Percentiles rank a stretch among this genome's conserved stretches.
Conservation (phyloP, 2,113 vertebrate genomes). For the Rhineura floridana region DNA sequence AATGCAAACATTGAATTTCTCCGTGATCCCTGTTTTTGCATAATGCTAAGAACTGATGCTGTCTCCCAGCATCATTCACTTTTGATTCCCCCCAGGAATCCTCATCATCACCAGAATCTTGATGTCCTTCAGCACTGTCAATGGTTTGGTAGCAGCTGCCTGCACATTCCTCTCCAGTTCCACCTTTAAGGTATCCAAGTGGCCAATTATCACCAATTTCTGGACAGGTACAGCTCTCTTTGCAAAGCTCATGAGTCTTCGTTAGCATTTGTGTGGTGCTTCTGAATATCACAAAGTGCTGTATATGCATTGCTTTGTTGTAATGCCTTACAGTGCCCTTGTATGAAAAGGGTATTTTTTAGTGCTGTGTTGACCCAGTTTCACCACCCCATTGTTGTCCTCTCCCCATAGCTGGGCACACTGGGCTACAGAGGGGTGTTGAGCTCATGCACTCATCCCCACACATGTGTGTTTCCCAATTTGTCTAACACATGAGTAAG, state of each 20-base stretch:
- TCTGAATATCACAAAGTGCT: neutral
- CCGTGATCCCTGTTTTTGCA: neutral
- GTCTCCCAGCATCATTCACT: too few species aligned
- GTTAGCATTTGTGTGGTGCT: neutral
- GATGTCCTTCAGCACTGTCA: neutral
- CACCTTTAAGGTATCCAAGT: neutral
- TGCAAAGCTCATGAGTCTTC: neutral
- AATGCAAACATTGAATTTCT: too few species aligned
- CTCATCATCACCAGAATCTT: neutral
- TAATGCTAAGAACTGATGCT: neutral
- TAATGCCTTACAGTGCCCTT: neutral
- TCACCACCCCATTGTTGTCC: neutral
- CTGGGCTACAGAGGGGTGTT: too few species aligned
- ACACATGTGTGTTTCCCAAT: too few species aligned
- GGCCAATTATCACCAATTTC: neutral
- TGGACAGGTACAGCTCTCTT: slow-evolving; percentile 3
- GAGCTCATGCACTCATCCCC: too few species aligned
- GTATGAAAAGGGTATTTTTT: neutral
- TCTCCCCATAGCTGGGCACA: too few species aligned
- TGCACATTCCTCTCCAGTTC: neutral
- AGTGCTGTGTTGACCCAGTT: neutral
- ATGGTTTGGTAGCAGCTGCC: neutral
- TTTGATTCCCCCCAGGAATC: neutral
- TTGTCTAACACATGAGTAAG: too few species aligned
- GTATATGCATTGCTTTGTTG: neutral